Conservation (phyloP, 2,888 invertebrate species). For the Rhagophthalmus giganteus region DNA sequence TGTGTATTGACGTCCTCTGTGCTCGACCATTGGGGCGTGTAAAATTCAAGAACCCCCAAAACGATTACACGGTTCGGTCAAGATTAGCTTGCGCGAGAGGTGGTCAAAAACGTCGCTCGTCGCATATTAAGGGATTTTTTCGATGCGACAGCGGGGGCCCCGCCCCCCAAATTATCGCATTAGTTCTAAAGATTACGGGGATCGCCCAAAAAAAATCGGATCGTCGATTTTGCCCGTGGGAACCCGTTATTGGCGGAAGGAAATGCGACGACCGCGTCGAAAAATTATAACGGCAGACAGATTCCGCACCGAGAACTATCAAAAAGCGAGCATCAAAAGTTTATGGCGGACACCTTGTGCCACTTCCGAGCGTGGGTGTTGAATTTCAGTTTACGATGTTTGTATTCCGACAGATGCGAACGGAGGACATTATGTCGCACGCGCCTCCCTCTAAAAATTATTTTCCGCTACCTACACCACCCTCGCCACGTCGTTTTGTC, state of each 20-base stretch:
- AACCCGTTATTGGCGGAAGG: too few species aligned
- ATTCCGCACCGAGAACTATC: constrained; percentile 19
- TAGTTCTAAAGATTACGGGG: constrained; percentile 20
- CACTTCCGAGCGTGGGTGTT: constrained; percentile 51
- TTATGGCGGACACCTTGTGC: constrained; percentile 52
- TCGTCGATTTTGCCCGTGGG: too few species aligned
- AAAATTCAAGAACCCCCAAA: constrained; percentile 4
- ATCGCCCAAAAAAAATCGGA: not conserved
- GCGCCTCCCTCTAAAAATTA: constrained; percentile 26
- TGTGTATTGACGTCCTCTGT: constrained; percentile 38
- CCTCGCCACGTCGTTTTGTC: too few species aligned
- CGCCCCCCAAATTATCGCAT: constrained; percentile 35
- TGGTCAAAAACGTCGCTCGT: constrained; percentile 26
- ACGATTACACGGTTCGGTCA: constrained; percentile 11
- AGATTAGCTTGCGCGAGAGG: constrained; percentile 30
- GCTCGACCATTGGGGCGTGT: constrained; percentile 40
- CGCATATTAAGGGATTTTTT: constrained; percentile 35
- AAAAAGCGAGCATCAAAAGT: constrained; percentile 39
- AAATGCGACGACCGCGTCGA: too few species aligned
- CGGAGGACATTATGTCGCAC: constrained; percentile 26
- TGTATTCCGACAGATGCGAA: constrained; percentile 50
- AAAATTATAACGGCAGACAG: constrained; percentile 25
- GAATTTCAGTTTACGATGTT: constrained; percentile 52
- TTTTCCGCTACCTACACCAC: constrained; percentile 20
- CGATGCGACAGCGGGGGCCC: constrained; percentile 23